Conservation (phyloP, 2,888 invertebrate species). For the Odontomyia ornata region DNA sequence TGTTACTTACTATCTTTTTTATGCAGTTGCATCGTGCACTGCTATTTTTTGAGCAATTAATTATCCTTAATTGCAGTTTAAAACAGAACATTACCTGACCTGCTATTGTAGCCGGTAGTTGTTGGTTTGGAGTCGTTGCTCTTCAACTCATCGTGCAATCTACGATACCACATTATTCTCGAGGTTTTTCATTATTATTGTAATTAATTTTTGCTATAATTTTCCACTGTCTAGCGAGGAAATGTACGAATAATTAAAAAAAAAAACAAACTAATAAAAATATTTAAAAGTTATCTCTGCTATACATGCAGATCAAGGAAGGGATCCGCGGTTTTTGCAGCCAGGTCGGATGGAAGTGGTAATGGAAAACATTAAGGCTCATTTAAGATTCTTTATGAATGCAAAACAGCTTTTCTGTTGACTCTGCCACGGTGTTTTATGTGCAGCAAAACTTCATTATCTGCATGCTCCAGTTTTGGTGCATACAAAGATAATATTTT, state of each 20-base stretch:
- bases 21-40: conserved; percentile 35
- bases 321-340: not conserved
- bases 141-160: not conserved
- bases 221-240: conserved; percentile 1
- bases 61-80: conserved; percentile 40
- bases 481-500: not conserved
- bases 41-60: conserved; percentile 47
- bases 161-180: not conserved
- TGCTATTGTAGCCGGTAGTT: conserved; percentile 22
- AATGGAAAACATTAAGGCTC: conserved; percentile 10
- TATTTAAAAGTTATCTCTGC: not conserved
- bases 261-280: not conserved
- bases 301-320: not conserved
- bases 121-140: not conserved
- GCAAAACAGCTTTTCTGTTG: not conserved
- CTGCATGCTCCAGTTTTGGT: conserved; percentile 9
- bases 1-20: not conserved
- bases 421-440: not conserved
- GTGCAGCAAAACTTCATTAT: conserved; percentile 23
- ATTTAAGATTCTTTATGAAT: conserved; percentile 12
- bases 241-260: not conserved
- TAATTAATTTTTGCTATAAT: conserved; percentile 32
- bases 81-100: conserved; percentile 30
- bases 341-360: too few species aligned
- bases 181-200: conserved; percentile 29